Percentiles rank a stretch among this genome's conserved stretches.
These are phyloP conservation scores for Microtus oregoni DNA, from an alignment of 2,113 vertebrate genomes.

Conservation along the genomic window DNA sequence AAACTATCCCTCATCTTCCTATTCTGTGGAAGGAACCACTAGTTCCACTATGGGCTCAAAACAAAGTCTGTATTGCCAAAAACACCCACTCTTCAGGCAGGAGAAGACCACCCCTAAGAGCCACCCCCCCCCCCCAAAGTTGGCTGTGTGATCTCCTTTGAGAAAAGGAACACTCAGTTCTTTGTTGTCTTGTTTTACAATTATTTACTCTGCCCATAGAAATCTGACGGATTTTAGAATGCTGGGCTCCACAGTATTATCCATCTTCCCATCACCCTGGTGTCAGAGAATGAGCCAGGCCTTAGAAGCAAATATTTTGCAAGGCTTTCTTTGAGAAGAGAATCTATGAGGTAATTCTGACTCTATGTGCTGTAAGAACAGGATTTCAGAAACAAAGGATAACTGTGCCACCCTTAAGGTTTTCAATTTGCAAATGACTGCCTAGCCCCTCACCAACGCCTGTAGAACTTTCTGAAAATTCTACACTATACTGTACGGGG, in stretches of 20 bases:
- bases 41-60: conserved; percentile 21
- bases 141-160: conserved; percentile 70
- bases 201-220: conserved; percentile 86
- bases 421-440: neutral
- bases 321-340: conserved; percentile 30
- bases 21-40: neutral
- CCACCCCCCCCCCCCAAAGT: neutral
- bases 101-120: conserved; percentile 15
- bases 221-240: conserved; percentile 44
- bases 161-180: conserved; percentile 81
- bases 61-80: conserved; percentile 42
- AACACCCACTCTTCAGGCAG: neutral
- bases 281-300: neutral
- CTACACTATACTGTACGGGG: neutral
- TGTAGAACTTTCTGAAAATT: conserved; percentile 6
- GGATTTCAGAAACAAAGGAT: conserved; percentile 18
- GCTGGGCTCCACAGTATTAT: conserved; percentile 72
- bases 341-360: conserved; percentile 46
- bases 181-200: conserved; percentile 89
- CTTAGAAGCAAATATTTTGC: conserved; percentile 64
- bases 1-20: neutral
- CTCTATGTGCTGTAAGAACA: conserved; percentile 13
- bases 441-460: neutral
- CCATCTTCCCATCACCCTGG: conserved; percentile 18
- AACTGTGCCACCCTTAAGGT: neutral